Base-by-base conservation (phyloP, 2,888 invertebrate species). In the Brachyopa scutellaris region DNA sequence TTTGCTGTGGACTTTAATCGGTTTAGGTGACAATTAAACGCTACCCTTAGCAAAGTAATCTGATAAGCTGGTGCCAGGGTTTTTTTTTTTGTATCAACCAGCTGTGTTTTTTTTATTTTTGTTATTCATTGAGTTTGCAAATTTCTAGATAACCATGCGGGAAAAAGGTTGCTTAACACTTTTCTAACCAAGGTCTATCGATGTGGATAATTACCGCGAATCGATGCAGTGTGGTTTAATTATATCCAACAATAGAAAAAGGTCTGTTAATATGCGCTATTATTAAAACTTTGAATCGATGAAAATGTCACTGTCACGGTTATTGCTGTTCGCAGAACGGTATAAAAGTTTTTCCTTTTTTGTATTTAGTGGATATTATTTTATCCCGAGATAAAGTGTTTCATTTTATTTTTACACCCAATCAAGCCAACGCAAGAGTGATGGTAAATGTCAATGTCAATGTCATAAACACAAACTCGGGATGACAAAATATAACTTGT, bases 401-500 rank as follows among this genome's bases (percentile, higher is more conserved):
- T 36, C 17, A 49, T 23, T 47, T 36, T 47, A 13, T 15, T 29
- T 29, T 51, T 9, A 36, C 26, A 4, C 23, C 13, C 33, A 38
- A 40, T 40, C 17, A 59, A 59, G 26, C 29, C n/a, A 59, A 49
- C 49, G 8, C 13, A 15, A 36, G 1, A 2, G 9, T 31, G 21
- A 9, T 47, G 45, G 42, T 9, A 11, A 29, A 40, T 26, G 62
- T 23, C 49, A 62, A 15, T 62, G 62, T 23, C 49, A 62, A 15
- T 62, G 64, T 64, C 64, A 17, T 64, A 15, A 23, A 23, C 53
- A 66, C 21, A 21, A 53, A 29, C 15, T 6, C 19, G 9, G 40
- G 23, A 17, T 29, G 42, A 8, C 1, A 19, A 21, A 6, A 15
- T 21, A 23, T 26, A 38, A 6, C 6, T 26, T 62, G 29, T 29